phyloP scores from a whole-genome alignment of 2,113 vertebrate species.

The Notiomystis cincta region DNA sequence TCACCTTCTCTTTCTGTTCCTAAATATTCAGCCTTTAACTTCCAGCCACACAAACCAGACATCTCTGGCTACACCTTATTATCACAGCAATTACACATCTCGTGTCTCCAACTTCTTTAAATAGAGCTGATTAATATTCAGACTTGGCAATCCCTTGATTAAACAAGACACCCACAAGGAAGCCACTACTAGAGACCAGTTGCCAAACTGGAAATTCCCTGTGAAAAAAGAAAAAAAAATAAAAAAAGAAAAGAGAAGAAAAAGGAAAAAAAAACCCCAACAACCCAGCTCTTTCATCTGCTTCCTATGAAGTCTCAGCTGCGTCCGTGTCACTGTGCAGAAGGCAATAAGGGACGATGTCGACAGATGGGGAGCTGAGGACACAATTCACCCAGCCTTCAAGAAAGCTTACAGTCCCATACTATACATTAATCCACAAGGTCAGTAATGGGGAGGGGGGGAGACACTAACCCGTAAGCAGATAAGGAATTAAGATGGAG shows the following conservation, averaged over 20 bases:
- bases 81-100: not conserved
- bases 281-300: constrained; percentile 15
- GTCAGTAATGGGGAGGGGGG: constrained; percentile 50
- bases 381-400: constrained; percentile 67
- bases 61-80: not conserved
- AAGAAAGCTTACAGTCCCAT: constrained; percentile 65
- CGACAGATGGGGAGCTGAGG: constrained; percentile 69
- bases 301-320: constrained; percentile 43
- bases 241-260: not conserved
- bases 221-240: not conserved
- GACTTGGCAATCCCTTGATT: constrained; percentile 19
- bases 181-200: not conserved
- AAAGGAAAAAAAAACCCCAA: not conserved
- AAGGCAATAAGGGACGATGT: constrained; percentile 46
- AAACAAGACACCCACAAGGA: constrained; percentile 22
- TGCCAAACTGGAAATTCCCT: constrained; percentile 27
- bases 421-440: constrained; percentile 69
- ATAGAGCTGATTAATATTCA: constrained; percentile 21
- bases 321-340: constrained; percentile 18
- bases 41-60: not conserved
- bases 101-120: constrained; percentile 9
- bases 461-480: constrained; percentile 39
- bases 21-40: not conserved
- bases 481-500: constrained; percentile 68
- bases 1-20: not conserved